Evolutionary conservation across 2,113 vertebrate species (phyloP).

Genomic region (Erythrocercus mccallii): DNA sequence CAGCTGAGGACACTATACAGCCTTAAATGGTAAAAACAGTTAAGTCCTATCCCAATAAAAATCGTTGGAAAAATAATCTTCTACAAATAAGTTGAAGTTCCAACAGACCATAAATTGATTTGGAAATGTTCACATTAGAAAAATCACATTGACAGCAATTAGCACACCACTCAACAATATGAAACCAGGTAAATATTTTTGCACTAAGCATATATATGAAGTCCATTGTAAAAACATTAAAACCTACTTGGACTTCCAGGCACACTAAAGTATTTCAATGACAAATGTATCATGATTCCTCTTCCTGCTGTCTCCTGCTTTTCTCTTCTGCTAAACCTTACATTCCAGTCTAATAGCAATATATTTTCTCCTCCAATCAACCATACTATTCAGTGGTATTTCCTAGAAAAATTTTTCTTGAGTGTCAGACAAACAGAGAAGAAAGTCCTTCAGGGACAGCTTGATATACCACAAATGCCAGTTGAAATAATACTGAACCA

Average conservation of each 20-base stretch:
- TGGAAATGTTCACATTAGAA: neutral
- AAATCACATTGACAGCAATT: neutral
- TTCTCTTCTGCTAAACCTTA: constrained; percentile 33
- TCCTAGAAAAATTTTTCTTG: constrained; percentile 42
- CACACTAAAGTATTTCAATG: constrained; percentile 15
- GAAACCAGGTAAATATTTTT: constrained; percentile 23
- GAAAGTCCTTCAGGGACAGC: constrained; percentile 19
- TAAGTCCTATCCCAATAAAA: constrained; percentile 34
- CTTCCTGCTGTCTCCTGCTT: constrained; percentile 16
- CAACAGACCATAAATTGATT: neutral
- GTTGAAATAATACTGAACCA: constrained; percentile 1
- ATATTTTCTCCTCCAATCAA: constrained; percentile 53
- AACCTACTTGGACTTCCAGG: neutral
- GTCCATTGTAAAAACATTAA: constrained; percentile 10
- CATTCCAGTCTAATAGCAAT: constrained; percentile 47
- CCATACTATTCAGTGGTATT: constrained; percentile 36
- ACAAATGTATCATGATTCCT: neutral
- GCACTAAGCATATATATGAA: neutral
- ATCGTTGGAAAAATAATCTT: constrained; percentile 10
- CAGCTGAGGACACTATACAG: constrained; percentile 42
- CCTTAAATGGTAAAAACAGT: constrained; percentile 55
- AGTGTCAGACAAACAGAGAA: constrained; percentile 44
- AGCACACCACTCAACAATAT: neutral
- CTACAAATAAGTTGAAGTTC: neutral
- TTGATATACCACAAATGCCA: constrained; percentile 19